Percentiles rank a stretch among this genome's conserved stretches.
Conservation (phyloP, 2,113 vertebrate genomes). For the cattle (Bos taurus) region DNA sequence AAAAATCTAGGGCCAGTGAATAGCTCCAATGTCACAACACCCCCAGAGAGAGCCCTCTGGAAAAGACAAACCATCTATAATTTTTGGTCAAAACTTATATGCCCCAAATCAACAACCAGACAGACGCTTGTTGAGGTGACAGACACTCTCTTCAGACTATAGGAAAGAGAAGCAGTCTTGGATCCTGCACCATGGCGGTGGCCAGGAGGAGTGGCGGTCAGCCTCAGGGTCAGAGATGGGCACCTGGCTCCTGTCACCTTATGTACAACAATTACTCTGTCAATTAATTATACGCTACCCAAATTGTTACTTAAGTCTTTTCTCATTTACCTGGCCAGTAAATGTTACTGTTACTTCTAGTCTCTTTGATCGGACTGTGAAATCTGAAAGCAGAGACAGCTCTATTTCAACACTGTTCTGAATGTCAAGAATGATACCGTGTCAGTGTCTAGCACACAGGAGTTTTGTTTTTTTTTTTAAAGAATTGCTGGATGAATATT, state of each 20-base stretch:
- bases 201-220: neutral
- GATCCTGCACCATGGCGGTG: neutral
- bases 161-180: neutral
- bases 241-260: neutral
- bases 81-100: slow-evolving; percentile 6
- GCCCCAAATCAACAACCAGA: neutral
- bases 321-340: neutral
- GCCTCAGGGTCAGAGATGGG: neutral
- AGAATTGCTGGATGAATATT: neutral
- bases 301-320: neutral
- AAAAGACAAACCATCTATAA: neutral
- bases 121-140: neutral
- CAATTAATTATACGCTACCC: neutral
- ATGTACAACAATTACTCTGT: neutral
- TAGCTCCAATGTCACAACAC: neutral
- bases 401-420: neutral
- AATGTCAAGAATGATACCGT: neutral
- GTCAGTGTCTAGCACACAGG: neutral
- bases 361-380: neutral
- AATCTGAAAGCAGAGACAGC: neutral
- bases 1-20: neutral
- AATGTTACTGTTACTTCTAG: neutral
- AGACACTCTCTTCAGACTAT: neutral
- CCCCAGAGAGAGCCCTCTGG: neutral
- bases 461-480: neutral